Conservation (phyloP, 2,113 vertebrate genomes). For the Melanerpes aurifrons region DNA sequence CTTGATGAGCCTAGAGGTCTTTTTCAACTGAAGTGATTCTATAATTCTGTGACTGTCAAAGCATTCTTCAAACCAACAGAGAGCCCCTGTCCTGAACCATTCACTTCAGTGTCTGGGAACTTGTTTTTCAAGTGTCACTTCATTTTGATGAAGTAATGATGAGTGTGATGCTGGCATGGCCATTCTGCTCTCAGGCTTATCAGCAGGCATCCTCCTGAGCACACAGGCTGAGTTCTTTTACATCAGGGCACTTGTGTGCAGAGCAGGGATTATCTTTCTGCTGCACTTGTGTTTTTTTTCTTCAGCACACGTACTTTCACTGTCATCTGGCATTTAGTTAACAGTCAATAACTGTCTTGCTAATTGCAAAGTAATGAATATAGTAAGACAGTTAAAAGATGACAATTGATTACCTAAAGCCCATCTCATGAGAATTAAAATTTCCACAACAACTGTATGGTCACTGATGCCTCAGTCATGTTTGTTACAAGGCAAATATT, state of each 20-base stretch:
- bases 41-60: neutral
- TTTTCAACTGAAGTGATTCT: too few species aligned
- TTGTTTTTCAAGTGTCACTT: constrained; percentile 31
- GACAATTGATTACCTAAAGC: neutral
- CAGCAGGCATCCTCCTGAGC: neutral
- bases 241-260: neutral
- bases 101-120: neutral
- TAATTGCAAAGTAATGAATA: constrained; percentile 25
- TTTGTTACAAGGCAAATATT: neutral
- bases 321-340: neutral
- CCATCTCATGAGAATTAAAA: neutral
- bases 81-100: neutral
- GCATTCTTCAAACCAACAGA: neutral
- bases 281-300: neutral
- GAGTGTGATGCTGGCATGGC: neutral
- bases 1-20: too few species aligned
- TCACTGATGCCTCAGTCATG: neutral
- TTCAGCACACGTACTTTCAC: neutral
- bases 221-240: neutral
- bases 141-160: constrained; percentile 4
- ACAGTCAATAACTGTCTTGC: neutral
- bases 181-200: constrained; percentile 4
- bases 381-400: constrained; percentile 17
- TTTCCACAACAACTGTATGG: neutral
- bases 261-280: neutral